phyloP scores from a whole-genome alignment of 2,797 vertebrate genomes.

The Anguilla megastoma region DNA sequence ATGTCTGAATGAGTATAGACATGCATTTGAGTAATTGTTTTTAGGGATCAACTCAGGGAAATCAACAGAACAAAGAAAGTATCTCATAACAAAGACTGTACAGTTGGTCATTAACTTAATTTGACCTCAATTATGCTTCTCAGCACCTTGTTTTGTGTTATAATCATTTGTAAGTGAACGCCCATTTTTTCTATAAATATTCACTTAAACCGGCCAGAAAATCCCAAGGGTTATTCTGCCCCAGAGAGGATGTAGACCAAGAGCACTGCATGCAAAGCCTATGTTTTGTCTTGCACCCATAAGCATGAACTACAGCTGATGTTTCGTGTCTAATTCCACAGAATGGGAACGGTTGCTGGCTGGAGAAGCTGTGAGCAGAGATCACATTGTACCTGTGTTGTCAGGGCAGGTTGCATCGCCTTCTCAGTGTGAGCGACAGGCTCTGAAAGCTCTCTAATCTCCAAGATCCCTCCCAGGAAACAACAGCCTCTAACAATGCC shows the following conservation, averaged over 20 bases:
- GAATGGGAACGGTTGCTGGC: background rate
- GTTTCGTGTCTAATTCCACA: background rate
- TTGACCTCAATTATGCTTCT: background rate
- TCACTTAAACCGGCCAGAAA: background rate
- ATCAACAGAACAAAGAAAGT: background rate
- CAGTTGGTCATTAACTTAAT: background rate
- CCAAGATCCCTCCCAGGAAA: slow-evolving; percentile 5
- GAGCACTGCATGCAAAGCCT: background rate
- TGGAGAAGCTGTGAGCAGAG: background rate
- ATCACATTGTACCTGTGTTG: background rate
- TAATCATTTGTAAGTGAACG: background rate
- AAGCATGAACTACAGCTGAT: background rate
- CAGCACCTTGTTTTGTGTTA: background rate
- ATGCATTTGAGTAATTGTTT: slow-evolving; percentile 1
- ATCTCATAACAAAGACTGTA: background rate
- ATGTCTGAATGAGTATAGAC: background rate
- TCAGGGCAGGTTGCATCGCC: background rate
- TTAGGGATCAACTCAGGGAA: background rate
- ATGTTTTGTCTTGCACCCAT: background rate
- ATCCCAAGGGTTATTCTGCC: background rate
- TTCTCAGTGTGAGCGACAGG: background rate
- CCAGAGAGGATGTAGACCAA: slow-evolving; percentile 14
- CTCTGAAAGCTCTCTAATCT: slow-evolving; percentile 9
- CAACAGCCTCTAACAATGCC: background rate
- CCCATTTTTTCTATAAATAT: background rate